Percentiles rank a stretch among this genome's conserved stretches.
Conservation (phyloP, 2,113 vertebrate genomes). For the Dascyllus trimaculatus region DNA sequence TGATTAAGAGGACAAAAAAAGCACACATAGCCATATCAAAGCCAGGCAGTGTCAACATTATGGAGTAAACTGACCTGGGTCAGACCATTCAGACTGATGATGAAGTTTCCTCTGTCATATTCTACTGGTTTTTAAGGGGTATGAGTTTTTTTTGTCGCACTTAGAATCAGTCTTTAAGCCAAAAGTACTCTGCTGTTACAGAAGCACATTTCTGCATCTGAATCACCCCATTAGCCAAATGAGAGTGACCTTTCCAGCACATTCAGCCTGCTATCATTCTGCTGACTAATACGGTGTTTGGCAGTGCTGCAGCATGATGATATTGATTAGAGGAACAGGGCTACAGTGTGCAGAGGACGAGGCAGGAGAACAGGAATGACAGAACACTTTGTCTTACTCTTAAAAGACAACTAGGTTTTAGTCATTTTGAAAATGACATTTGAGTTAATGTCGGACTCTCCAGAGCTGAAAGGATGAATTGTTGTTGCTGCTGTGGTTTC, state of each 20-base stretch:
- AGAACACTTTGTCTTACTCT: constrained; percentile 38
- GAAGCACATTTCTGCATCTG: constrained; percentile 52
- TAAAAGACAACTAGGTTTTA: constrained; percentile 13
- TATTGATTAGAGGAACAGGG: constrained; percentile 71
- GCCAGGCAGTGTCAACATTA: neutral
- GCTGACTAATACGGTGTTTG: constrained; percentile 74
- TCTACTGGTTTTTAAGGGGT: neutral
- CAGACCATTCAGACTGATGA: neutral
- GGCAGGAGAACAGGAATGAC: constrained; percentile 29
- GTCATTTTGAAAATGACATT: constrained; percentile 37
- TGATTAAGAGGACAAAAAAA: neutral
- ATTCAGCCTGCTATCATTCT: constrained; percentile 64
- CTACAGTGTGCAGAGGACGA: constrained; percentile 49
- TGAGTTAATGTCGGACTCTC: constrained; percentile 39
- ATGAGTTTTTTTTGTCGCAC: neutral
- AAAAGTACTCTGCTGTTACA: constrained; percentile 15
- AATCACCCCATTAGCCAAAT: constrained; percentile 63
- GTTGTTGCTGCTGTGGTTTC: constrained; percentile 21
- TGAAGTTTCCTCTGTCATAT: neutral
- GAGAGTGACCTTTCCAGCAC: constrained; percentile 67
- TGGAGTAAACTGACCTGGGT: neutral
- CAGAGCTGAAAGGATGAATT: constrained; percentile 36
- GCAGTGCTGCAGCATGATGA: constrained; percentile 64
- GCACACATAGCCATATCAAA: neutral
- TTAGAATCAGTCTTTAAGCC: constrained; percentile 16